Percentiles rank a stretch among this genome's conserved stretches.
phyloP scores from a whole-genome alignment of 2,797 vertebrate species.

The Diglossa cyanea region DNA sequence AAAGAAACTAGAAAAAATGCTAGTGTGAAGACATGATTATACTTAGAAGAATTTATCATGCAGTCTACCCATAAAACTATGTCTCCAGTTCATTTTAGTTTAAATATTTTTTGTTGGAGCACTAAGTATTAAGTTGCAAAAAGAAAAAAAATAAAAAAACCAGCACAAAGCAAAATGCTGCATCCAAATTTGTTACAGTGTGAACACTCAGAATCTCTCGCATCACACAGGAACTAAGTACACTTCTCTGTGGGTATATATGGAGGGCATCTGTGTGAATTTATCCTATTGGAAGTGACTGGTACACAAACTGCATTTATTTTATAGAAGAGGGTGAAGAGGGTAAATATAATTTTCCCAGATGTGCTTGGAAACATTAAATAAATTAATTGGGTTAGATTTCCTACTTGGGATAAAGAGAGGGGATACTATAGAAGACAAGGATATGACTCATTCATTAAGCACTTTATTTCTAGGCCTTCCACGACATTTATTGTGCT shows the following conservation, averaged over 20 bases:
- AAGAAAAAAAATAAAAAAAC: rapidly evolving
- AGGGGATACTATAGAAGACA: background rate
- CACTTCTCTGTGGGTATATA: background rate
- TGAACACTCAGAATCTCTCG: background rate
- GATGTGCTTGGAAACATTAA: background rate
- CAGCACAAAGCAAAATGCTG: rapidly evolving
- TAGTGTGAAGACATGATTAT: background rate
- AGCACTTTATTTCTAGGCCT: background rate
- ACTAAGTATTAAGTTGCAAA: background rate
- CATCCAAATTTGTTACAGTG: background rate
- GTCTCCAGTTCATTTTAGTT: background rate
- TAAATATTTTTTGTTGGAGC: background rate
- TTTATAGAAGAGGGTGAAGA: background rate
- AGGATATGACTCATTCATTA: background rate
- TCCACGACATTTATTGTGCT: background rate
- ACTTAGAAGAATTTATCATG: background rate
- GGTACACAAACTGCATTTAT: background rate
- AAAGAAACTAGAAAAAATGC: background rate
- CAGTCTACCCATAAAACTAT: background rate
- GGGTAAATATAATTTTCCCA: conserved; percentile 2
- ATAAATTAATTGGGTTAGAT: background rate
- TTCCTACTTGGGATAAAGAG: background rate
- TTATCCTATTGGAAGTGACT: background rate
- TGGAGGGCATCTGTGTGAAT: background rate
- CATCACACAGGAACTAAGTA: background rate